phyloP scores from a whole-genome alignment of 2,888 invertebrate species.

The Crepidodera aurea region DNA sequence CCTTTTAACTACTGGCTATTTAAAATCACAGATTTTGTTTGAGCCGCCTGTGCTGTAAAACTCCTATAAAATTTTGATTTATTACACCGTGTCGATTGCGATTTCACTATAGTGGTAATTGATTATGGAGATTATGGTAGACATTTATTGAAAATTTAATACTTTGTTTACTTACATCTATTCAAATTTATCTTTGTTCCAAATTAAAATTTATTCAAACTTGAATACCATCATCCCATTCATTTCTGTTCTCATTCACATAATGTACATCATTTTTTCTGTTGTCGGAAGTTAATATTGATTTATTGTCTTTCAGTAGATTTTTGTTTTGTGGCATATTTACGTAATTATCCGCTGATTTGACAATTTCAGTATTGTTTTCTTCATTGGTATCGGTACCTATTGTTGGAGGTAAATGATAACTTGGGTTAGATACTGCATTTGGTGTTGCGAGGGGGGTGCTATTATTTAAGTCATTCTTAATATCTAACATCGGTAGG shows the following conservation, averaged over 20 bases:
- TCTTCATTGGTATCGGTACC: conserved; percentile 35
- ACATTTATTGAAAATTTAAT: too few species aligned
- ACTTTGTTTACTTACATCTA: too few species aligned
- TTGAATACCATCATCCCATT: conserved; percentile 50
- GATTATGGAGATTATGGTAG: too few species aligned
- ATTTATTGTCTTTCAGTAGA: conserved; percentile 51
- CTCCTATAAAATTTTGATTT: too few species aligned
- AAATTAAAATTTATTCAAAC: conserved; percentile 8
- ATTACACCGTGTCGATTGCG: too few species aligned
- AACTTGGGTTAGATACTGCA: conserved; percentile 57
- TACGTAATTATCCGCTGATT: conserved; percentile 63
- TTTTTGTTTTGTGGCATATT: conserved; percentile 65
- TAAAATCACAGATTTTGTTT: too few species aligned
- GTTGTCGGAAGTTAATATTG: conserved; percentile 24
- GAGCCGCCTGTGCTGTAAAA: too few species aligned
- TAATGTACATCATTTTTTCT: conserved; percentile 47
- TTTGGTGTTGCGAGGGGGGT: conserved; percentile 45
- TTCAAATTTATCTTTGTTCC: too few species aligned
- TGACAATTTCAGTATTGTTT: conserved; percentile 47
- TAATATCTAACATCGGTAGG: conserved; percentile 66
- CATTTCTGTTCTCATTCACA: conserved; percentile 53
- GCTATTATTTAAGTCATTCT: conserved; percentile 54
- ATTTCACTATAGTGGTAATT: too few species aligned
- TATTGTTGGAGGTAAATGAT: conserved; percentile 53
- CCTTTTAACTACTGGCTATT: too few species aligned